phyloP scores from a whole-genome alignment of 2,113 vertebrate genomes.

The Platanista minor region DNA sequence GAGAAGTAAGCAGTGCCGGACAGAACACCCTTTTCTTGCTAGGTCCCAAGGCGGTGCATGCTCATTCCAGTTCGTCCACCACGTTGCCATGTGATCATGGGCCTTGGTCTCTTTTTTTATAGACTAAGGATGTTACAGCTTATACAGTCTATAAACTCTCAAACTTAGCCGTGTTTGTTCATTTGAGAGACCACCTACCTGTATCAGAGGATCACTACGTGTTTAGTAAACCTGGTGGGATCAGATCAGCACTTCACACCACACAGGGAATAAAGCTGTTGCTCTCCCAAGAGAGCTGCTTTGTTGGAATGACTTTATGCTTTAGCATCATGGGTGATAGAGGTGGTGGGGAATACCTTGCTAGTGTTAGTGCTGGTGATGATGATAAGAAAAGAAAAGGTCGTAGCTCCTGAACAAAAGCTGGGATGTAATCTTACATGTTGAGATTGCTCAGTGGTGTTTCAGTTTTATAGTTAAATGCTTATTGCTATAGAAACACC shows the following conservation, averaged over 20 bases:
- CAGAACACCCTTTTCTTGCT: neutral
- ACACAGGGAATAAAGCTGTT: neutral
- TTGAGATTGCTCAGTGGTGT: neutral
- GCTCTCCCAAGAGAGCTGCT: neutral
- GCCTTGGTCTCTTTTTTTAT: neutral
- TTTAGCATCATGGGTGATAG: neutral
- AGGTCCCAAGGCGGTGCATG: accelerated
- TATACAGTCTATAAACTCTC: neutral
- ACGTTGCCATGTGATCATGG: neutral
- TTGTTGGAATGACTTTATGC: neutral
- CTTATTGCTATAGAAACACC: neutral
- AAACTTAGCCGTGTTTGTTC: neutral
- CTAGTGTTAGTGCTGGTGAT: neutral
- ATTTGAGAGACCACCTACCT: neutral
- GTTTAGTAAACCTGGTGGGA: neutral
- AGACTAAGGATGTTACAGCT: neutral
- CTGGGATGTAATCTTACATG: neutral
- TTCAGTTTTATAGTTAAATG: neutral
- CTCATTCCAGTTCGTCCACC: neutral
- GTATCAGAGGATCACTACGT: neutral
- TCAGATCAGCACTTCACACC: neutral
- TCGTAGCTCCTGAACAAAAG: neutral
- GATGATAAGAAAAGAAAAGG: neutral
- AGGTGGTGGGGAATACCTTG: neutral
- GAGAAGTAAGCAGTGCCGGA: neutral